A percentile compares a stretch with the other conserved stretches of the same genome.
These are phyloP conservation scores for Chrysogorgia sp. DNA, from an alignment of 92 coral and sea anemone species.

Conservation along the genomic window DNA sequence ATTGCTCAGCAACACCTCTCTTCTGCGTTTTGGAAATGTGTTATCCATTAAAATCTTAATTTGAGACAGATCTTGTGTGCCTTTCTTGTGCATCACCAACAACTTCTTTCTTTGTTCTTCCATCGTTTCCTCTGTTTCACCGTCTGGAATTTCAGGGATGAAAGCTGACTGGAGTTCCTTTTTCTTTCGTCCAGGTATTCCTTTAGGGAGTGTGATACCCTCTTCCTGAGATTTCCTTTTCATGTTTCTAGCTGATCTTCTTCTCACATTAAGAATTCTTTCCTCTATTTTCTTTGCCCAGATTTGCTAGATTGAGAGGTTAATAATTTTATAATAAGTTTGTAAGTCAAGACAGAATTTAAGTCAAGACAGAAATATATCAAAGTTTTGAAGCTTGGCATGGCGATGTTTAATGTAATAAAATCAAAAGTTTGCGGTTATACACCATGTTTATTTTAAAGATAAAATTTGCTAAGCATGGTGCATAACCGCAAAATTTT, in stretches of 20 bases:
- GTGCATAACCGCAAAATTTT: too few relatives aligned
- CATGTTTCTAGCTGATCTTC: slow-evolving; percentile 35
- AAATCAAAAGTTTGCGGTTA: too few relatives aligned
- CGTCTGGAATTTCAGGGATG: slow-evolving; percentile 55
- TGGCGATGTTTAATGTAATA: too few relatives aligned
- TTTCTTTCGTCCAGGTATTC: slow-evolving; percentile 51
- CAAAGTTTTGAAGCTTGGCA: too few relatives aligned
- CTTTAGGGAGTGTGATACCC: slow-evolving; percentile 30
- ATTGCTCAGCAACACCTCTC: slow-evolving; percentile 27
- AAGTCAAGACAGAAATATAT: too few relatives aligned
- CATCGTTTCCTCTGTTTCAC: slow-evolving; percentile 60
- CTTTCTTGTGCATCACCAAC: slow-evolving; percentile 17
- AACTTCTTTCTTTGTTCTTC: slow-evolving; percentile 33
- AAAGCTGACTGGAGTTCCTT: background rate
- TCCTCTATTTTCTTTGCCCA: slow-evolving; percentile 51
- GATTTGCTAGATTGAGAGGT: too few relatives aligned
- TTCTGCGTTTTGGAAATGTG: slow-evolving; percentile 44
- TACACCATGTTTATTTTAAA: too few relatives aligned
- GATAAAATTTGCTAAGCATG: too few relatives aligned
- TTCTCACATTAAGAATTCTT: slow-evolving; percentile 33
- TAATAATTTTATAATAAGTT: too few relatives aligned
- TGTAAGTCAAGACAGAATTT: too few relatives aligned
- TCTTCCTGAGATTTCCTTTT: slow-evolving; percentile 34
- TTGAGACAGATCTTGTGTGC: slow-evolving; percentile 22
- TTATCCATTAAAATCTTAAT: slow-evolving; percentile 40